Evolutionary conservation across 1,140 invertebrate species (phyloP), one percentile per base, ranked within the genome.

Genomic region (Habropoda laboriosa): DNA sequence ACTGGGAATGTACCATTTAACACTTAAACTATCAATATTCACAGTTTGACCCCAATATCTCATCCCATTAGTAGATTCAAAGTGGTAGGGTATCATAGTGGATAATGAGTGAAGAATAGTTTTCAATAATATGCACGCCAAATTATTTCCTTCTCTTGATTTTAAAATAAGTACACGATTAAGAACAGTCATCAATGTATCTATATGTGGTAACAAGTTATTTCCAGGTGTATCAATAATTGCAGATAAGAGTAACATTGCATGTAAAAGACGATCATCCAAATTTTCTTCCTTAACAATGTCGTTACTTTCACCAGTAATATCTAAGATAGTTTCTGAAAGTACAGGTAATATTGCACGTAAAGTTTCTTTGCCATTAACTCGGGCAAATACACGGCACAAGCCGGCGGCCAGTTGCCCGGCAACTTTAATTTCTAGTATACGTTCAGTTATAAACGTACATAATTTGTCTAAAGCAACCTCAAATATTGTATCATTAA

Each of bases 401-500:
- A 94, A 60, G 0, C 89, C 82, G 0, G 95, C 96, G 1, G 96
- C 94, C 86, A 97, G 94, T 88, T 95, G 96, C 0, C 97, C 97
- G 1, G 97, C 96, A 1, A 98, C 96, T 86, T 96, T 96, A 0
- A 95, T 96, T 90, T 98, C 98, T 58, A 97, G 95, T 12, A 97
- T 96, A 27, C 95, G 94, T 21, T 94, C 94, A 0, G 94, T 95
- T 0, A 97, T 94, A 91, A 97, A 98, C 10, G 93, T 92, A 47
- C 95, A 94, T 7, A 98, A 93, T 89, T 97, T 97, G 70, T 95
- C 94, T 18, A 98, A 87, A 0, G 96, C 97, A 75, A 94, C 94
- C 91, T 96, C 92, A 64, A 96, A 96, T 85, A 93, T 89, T 0
- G 85, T 45, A 1, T 90, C 85, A 58, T 91, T 93, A 0, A 84